Evolutionary conservation across 2,888 invertebrate genomes (phyloP).

Genomic region (Agrilus mali): DNA sequence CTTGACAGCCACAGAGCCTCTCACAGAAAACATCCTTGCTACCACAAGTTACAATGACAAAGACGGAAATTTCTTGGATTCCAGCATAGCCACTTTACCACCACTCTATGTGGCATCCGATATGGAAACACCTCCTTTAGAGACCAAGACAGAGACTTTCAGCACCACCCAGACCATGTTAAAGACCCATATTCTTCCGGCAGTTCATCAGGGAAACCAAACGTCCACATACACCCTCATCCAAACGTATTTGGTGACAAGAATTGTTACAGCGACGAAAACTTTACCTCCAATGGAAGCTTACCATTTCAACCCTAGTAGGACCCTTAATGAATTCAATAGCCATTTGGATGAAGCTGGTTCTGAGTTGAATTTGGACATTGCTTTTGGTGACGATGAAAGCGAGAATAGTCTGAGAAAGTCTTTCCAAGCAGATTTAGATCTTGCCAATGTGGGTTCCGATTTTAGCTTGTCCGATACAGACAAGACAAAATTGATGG

Average conservation of each 20-base stretch:
- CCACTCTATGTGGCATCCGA: constrained; percentile 64
- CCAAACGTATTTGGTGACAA: constrained; percentile 78
- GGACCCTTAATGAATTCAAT: constrained; percentile 79
- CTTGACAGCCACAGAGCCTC: constrained; percentile 57
- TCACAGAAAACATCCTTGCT: constrained; percentile 79
- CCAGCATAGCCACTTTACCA: constrained; percentile 72
- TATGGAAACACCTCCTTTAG: constrained; percentile 73
- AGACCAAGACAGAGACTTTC: constrained; percentile 82
- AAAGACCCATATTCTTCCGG: constrained; percentile 79
- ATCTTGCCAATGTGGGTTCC: constrained; percentile 59
- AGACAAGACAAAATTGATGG: constrained; percentile 45
- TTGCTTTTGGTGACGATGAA: constrained; percentile 72
- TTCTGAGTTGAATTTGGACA: constrained; percentile 71
- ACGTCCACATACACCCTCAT: constrained; percentile 71
- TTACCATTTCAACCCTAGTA: constrained; percentile 76
- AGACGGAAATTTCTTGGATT: constrained; percentile 53
- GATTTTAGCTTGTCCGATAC: constrained; percentile 59
- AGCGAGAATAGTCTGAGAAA: constrained; percentile 36
- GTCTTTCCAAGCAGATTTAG: constrained; percentile 50
- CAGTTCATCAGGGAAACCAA: constrained; percentile 59
- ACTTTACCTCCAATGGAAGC: constrained; percentile 79
- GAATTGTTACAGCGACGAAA: constrained; percentile 81
- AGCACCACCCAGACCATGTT: constrained; percentile 80
- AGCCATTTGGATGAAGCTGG: constrained; percentile 80
- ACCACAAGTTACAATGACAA: constrained; percentile 62